Base-by-base conservation (phyloP, 2,888 invertebrate genomes). In the Phyto melanocephala region DNA sequence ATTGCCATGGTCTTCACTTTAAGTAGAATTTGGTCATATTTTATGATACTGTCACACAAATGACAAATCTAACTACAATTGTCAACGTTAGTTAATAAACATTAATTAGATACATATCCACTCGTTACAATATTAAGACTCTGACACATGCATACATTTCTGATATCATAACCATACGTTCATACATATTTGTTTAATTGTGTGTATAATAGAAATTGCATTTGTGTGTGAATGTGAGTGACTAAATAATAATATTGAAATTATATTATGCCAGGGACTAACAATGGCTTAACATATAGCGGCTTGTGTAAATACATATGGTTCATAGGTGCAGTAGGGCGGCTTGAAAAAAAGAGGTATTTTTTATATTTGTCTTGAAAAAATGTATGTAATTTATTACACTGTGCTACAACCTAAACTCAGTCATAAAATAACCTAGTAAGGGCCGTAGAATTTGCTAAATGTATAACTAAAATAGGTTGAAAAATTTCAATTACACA, bases 11-110 rank as follows among this genome's bases (percentile, higher is more conserved):
- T 45, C 22, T 45, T 15, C 13, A 4, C 2, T 28, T 47, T 58
- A 11, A 37, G 6, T 10, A 42, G 17, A 47, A 70, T 71, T 20
- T 28, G 13, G 13, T 20, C 45, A 56, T 78, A 71, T 56, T 65
- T 78, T 63, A 40, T 65, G 71, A 71, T 78, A 65, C 40, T 71
- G 65, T 71, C 78, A 71, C 15, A 71, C 17, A 58, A 58, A 56
- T 79, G 72, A 65, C 79, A 72, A 50, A 67, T 72, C 65, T 50
- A 52, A 72, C 35, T 72, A 72, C 65, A 71, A 71, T 72, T 71
- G 71, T 78, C 63, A 63, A 65, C 47, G 40, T 40, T 58, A 65
- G 71, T 71, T 78, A 71, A 65, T 78, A 78, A 78, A 78, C 50
- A 65, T 78, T 78, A 71, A 78, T 78, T 78, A 65, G 33, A 65